Percentiles rank a stretch among this genome's conserved stretches.
phyloP scores from a whole-genome alignment of 2,113 vertebrate genomes.

The Mustelus asterias region DNA sequence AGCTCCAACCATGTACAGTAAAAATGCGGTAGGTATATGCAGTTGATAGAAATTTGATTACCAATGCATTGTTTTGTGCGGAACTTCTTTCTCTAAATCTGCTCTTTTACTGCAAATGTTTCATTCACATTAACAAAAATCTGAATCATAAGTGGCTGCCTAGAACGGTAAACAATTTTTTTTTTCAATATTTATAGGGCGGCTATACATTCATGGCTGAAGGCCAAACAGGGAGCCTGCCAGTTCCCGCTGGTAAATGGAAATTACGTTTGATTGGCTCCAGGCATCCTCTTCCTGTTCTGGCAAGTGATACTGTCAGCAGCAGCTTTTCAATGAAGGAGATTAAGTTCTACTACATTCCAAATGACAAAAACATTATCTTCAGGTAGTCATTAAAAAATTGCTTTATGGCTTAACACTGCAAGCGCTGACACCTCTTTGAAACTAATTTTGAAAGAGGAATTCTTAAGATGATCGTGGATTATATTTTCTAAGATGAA shows the following conservation, averaged over 20 bases:
- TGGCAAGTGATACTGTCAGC: constrained; percentile 51
- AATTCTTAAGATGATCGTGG: background rate
- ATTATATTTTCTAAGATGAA: background rate
- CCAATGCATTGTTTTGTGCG: background rate
- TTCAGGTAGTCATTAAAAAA: constrained; percentile 67
- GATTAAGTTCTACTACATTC: constrained; percentile 75
- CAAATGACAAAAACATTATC: constrained; percentile 67
- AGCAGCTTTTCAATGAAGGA: constrained; percentile 65
- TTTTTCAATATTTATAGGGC: constrained; percentile 51
- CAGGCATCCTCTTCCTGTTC: constrained; percentile 58
- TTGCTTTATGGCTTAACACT: background rate
- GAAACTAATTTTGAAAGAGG: background rate
- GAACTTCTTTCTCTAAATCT: background rate
- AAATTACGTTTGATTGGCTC: constrained; percentile 69
- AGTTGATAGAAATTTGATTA: background rate
- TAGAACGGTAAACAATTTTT: background rate
- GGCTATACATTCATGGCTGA: constrained; percentile 86
- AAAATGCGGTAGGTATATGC: constrained; percentile 69
- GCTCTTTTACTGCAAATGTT: constrained; percentile 3
- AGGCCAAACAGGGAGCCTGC: constrained; percentile 51
- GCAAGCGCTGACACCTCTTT: background rate
- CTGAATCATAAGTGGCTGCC: background rate
- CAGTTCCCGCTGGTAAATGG: constrained; percentile 59
- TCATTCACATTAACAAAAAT: background rate
- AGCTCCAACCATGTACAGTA: constrained; percentile 60